A percentile compares a stretch with the other conserved stretches of the same genome.
phyloP scores from a whole-genome alignment of 2,888 invertebrate genomes.

The Escarpia spicata region DNA sequence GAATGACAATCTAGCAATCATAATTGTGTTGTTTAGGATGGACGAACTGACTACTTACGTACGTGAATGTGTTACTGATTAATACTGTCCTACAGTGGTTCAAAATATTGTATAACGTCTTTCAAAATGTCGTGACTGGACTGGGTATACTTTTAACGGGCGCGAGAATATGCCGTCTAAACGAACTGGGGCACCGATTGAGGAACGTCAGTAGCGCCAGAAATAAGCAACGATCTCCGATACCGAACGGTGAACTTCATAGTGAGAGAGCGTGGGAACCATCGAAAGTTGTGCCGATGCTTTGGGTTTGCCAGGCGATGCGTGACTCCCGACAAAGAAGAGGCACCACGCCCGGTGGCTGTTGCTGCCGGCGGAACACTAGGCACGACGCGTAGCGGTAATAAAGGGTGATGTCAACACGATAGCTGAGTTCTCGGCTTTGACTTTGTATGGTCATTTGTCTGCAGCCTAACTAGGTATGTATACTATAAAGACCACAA shows the following conservation, averaged over 20 bases:
- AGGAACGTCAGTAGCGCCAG: neutral
- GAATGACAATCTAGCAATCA: too few relatives aligned
- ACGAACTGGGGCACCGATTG: too few relatives aligned
- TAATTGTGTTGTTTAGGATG: too few relatives aligned
- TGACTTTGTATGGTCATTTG: neutral
- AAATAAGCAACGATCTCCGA: neutral
- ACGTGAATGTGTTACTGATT: neutral
- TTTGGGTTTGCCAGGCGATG: slow-evolving; percentile 5
- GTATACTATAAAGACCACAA: neutral
- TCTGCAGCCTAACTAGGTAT: neutral
- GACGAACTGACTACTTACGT: too few relatives aligned
- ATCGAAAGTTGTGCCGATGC: neutral
- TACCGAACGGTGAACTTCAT: neutral
- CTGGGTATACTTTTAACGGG: neutral
- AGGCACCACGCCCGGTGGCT: neutral
- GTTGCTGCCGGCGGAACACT: neutral
- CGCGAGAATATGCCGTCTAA: too few relatives aligned
- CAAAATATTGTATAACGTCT: neutral
- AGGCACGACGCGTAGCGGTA: neutral
- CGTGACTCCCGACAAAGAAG: neutral
- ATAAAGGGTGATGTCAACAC: neutral
- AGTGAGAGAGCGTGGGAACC: neutral
- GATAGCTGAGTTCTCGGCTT: neutral
- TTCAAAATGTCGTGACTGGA: neutral
- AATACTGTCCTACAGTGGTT: neutral